Conservation (phyloP, 1,140 invertebrate genomes). For the Sarcophaga bullata region DNA sequence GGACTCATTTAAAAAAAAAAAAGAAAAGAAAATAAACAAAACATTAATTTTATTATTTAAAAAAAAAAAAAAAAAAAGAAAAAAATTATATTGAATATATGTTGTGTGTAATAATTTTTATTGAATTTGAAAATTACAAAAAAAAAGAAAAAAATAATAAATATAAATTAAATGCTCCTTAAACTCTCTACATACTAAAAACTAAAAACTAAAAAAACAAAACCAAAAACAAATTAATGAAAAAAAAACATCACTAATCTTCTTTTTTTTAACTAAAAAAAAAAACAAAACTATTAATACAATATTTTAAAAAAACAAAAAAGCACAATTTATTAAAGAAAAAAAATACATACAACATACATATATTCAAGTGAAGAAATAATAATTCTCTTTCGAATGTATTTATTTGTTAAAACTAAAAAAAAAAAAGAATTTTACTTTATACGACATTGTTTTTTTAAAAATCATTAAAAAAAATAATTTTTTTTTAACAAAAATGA, state of each 20-base stretch:
- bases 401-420: not conserved
- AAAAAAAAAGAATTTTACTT: constrained; percentile 22
- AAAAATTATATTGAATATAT: not conserved
- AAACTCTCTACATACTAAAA: constrained; percentile 32
- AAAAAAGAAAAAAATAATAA: not conserved
- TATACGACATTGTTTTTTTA: constrained; percentile 9
- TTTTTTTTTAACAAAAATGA: constrained; percentile 39
- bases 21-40: constrained; percentile 4
- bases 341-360: not conserved
- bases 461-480: constrained; percentile 8
- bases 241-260: constrained; percentile 13
- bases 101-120: no score
- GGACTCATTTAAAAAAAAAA: constrained; percentile 40
- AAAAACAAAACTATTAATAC: constrained; percentile 27
- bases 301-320: not conserved
- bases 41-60: constrained; percentile 3
- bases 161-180: constrained; percentile 39
- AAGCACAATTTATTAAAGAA: constrained; percentile 2
- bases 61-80: constrained; percentile 29
- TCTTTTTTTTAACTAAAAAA: constrained; percentile 17
- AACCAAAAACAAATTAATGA: not conserved
- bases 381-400: not conserved
- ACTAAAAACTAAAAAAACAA: constrained; percentile 2
- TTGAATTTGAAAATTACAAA: not conserved
- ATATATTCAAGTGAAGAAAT: not conserved